A percentile compares a stretch with the other conserved stretches of the same genome.
Conservation (phyloP, 2,113 vertebrate species). For the Narcine bancroftii region DNA sequence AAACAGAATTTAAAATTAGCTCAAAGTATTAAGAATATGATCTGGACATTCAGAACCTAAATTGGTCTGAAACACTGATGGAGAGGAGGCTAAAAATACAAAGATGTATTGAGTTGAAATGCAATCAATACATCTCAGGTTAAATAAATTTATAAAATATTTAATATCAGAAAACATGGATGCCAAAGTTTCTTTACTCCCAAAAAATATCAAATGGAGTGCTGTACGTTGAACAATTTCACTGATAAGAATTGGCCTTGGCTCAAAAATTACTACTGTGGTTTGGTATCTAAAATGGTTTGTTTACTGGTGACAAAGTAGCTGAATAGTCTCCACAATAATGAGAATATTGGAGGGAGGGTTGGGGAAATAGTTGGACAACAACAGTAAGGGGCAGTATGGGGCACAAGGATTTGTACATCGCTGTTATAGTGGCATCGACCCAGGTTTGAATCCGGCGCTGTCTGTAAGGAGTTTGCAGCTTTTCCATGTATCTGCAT, state of each 20-base stretch:
- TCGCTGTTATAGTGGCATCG: too few species aligned
- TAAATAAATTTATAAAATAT: not conserved
- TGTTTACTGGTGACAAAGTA: too few species aligned
- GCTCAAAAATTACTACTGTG: not conserved
- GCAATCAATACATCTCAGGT: not conserved
- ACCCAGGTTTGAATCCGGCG: too few species aligned
- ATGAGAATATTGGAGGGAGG: not conserved
- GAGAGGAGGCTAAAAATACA: slow-evolving; percentile 22
- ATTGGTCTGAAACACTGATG: slow-evolving; percentile 30
- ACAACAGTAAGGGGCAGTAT: too few species aligned
- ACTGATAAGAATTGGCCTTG: not conserved
- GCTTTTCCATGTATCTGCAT: too few species aligned
- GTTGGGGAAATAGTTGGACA: too few species aligned
- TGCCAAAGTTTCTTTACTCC: not conserved
- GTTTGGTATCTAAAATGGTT: not conserved
- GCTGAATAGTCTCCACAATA: not conserved
- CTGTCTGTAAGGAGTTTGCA: too few species aligned
- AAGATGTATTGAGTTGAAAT: not conserved
- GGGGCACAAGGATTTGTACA: too few species aligned
- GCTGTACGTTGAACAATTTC: not conserved
- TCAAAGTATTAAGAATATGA: slow-evolving; percentile 25
- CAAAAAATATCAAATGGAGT: not conserved
- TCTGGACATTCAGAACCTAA: slow-evolving; percentile 27
- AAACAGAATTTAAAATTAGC: slow-evolving; percentile 29
- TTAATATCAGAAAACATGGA: not conserved